phyloP scores from a whole-genome alignment of 2,888 invertebrate genomes.

The Sthenelais limicola region DNA sequence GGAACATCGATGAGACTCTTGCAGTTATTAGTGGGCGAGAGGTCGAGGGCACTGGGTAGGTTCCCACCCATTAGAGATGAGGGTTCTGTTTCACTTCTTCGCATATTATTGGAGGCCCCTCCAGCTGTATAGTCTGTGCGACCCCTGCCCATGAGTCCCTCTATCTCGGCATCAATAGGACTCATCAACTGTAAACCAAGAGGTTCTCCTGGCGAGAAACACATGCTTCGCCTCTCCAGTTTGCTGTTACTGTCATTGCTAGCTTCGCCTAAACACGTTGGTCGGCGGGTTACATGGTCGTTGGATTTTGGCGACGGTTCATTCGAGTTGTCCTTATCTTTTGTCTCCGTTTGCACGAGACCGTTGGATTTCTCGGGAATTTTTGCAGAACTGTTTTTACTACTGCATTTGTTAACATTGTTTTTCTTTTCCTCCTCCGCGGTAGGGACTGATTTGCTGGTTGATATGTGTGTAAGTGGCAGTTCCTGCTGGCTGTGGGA shows the following conservation, averaged over 20 bases:
- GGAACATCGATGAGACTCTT: slow-evolving; percentile 25
- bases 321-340: no score
- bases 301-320: no score
- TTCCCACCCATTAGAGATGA: slow-evolving; percentile 26
- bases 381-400: no score
- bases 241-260: neutral
- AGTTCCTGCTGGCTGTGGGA: no score
- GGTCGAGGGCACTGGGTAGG: slow-evolving; percentile 28
- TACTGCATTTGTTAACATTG: neutral
- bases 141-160: slow-evolving; percentile 6
- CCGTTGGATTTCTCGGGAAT: neutral
- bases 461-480: no score
- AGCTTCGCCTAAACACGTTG: slow-evolving; percentile 16
- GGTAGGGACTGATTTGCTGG: no score
- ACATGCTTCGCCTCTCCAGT: slow-evolving; percentile 28
- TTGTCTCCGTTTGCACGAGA: no score
- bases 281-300: slow-evolving; percentile 10
- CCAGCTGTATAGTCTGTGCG: slow-evolving; percentile 9
- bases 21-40: slow-evolving; percentile 16
- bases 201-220: slow-evolving; percentile 31
- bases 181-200: slow-evolving; percentile 30
- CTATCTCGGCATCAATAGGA: slow-evolving; percentile 28
- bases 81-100: slow-evolving; percentile 26
- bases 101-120: slow-evolving; percentile 14
- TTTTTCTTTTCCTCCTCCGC: neutral